Evolutionary conservation across 2,888 invertebrate species (phyloP).

Genomic region (Cantharis lateralis): DNA sequence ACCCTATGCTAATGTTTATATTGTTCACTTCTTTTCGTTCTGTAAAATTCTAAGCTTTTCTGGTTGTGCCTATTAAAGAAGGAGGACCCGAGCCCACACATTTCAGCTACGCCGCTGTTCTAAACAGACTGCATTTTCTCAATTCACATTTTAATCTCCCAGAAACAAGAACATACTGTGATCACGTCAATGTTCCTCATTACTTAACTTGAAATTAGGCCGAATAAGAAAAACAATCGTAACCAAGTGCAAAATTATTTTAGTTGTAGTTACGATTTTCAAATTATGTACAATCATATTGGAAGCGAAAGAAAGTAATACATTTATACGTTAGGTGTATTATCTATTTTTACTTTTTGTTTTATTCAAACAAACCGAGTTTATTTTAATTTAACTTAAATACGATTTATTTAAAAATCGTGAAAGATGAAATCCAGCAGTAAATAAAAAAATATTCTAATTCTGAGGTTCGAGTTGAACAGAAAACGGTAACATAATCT

Average conservation of each 20-base stretch:
- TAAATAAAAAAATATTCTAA: background rate
- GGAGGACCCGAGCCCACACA: too few species aligned
- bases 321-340: background rate
- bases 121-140: background rate
- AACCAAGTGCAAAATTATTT: background rate
- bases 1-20: background rate
- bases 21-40: background rate
- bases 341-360: background rate
- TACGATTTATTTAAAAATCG: background rate
- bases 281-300: background rate
- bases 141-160: background rate
- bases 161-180: background rate
- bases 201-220: background rate
- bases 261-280: background rate
- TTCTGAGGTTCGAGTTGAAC: background rate
- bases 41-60: too few species aligned
- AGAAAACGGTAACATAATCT: background rate
- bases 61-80: too few species aligned
- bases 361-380: background rate
- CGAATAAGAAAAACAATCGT: background rate
- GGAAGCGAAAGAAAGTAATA: background rate
- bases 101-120: background rate
- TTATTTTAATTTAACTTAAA: background rate
- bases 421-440: background rate
- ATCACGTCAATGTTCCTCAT: background rate